A percentile compares a stretch with the other conserved stretches of the same genome.
Conservation (phyloP, 2,113 vertebrate genomes). For the Plecotus auritus region DNA sequence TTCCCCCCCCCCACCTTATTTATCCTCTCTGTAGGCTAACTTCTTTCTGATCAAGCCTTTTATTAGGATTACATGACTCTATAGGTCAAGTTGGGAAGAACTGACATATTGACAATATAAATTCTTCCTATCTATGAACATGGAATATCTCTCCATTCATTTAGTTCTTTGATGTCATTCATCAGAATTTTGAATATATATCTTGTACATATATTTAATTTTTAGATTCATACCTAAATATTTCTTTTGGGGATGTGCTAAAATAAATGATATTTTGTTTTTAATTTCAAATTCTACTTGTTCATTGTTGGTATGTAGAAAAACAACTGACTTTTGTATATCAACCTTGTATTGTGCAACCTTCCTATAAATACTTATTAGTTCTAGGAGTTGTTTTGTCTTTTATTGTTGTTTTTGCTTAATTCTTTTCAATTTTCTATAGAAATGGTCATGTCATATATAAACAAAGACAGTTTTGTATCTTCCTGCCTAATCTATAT, state of each 20-base stretch:
- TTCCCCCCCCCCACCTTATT: background rate
- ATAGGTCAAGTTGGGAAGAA: background rate
- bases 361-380: background rate
- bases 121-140: background rate
- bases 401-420: background rate
- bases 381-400: background rate
- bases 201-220: background rate
- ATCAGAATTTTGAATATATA: background rate
- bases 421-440: background rate
- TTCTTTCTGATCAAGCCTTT: background rate
- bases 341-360: background rate
- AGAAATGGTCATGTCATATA: background rate
- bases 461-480: constrained; percentile 10
- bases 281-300: background rate
- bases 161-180: background rate
- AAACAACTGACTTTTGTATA: background rate
- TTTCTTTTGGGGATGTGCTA: background rate
- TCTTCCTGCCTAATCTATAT: background rate
- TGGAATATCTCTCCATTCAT: background rate
- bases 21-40: background rate
- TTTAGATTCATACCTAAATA: background rate
- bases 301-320: background rate
- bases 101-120: background rate
- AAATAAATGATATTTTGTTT: background rate
- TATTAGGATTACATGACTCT: background rate